Evolutionary conservation across 2,797 vertebrate species (phyloP), one percentile per base, ranked within the genome.

Genomic region (Cyprinodon diabolis): DNA sequence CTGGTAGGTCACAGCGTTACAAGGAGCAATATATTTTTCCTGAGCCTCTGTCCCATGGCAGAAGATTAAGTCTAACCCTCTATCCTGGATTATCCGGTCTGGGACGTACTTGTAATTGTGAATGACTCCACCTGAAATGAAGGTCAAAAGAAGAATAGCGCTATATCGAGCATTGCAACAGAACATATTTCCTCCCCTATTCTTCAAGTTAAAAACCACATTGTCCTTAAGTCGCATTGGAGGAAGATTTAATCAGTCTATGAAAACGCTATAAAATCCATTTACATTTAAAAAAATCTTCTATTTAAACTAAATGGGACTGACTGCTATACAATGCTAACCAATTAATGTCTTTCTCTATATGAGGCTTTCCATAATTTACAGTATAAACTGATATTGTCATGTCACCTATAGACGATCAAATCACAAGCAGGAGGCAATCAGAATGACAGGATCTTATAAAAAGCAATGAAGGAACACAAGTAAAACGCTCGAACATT

Each of bases 11-110:
- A 68, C 71, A 49, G 54, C 71, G 73, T 77, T 76, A 80, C 80
- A 71, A 85, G 76, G 72, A 75, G 76, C 71, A 68, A 79, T 77
- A 76, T 76, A 78, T 87, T 87, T 43, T 89, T 86, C 84, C 77
- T 82, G 78, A 89, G 85, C 80, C 84, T 77, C 2, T 9, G 72
- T 89, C 89, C 82, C 76, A 40, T 77, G 72, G 81, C 70, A 45
- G 66, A 1, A 88, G 88, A 87, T 89, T 89, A 91, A 84, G 81
- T 71, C 83, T 80, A 82, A 85, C 83, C 77, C 79, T 83, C 80
- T 66, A 85, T 86, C 84, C 85, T 87, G 87, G 90, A 92, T 92
- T 89, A 93, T 91, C 86, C 87, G 79, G 75, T 87, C 78, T 85
- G 80, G 83, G 85, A 87, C 72, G 70, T 43, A 49, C 73, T 86